Percentiles rank a stretch among this genome's conserved stretches.
Conservation (phyloP, 2,888 invertebrate genomes). For the Pterobdella sp. region DNA sequence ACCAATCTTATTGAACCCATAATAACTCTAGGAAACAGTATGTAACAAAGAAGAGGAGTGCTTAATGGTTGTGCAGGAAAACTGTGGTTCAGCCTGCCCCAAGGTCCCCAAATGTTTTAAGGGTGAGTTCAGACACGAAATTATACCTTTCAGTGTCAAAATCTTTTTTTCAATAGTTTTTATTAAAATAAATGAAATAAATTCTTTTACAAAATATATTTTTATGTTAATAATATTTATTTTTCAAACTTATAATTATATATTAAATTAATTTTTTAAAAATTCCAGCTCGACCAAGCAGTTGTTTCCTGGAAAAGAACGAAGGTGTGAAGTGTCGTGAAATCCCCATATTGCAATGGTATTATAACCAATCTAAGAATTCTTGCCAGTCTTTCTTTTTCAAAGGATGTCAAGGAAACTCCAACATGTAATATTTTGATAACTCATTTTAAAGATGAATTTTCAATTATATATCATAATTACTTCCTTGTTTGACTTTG, state of each 20-base stretch:
- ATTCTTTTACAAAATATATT: neutral
- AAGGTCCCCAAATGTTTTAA: conserved; percentile 10
- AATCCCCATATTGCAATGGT: conserved; percentile 20
- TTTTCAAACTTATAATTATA: neutral
- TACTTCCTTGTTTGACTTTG: too few relatives aligned
- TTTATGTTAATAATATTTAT: neutral
- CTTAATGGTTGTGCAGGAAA: conserved; percentile 1
- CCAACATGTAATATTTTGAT: conserved; percentile 27
- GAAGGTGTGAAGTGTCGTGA: conserved; percentile 13
- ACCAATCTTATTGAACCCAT: neutral
- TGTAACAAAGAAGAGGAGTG: conserved; percentile 5
- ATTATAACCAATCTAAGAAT: conserved; percentile 9
- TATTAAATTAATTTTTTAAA: neutral
- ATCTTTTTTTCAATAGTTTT: neutral
- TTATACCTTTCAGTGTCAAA: neutral
- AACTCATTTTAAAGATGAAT: too few relatives aligned
- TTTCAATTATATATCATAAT: too few relatives aligned
- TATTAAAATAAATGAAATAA: neutral
- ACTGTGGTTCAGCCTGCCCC: neutral
- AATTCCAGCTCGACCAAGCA: neutral
- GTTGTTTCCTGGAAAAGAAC: conserved; percentile 11
- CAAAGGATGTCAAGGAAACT: conserved; percentile 27
- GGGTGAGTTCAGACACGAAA: neutral
- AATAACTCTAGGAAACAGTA: neutral
- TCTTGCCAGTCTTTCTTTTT: conserved; percentile 19